These are phyloP conservation scores for Scolopax mira DNA, from an alignment of 2,113 vertebrate genomes.

Conservation along the genomic window DNA sequence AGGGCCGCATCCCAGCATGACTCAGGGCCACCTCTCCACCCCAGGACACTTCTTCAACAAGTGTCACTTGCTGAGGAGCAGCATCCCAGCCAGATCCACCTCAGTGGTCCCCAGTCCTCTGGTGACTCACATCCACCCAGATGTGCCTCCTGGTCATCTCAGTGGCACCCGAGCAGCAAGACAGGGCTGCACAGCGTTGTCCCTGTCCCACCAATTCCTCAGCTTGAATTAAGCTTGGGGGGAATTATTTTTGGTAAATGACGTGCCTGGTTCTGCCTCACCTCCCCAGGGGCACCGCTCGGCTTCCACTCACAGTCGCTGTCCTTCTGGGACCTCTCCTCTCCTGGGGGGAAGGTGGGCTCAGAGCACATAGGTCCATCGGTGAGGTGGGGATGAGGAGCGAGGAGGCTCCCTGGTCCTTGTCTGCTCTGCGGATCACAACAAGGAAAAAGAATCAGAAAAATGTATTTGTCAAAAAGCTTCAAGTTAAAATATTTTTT, in stretches of 20 bases:
- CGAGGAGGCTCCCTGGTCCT: background rate
- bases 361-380: background rate
- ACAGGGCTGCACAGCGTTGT: background rate
- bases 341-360: background rate
- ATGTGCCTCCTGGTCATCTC: rapidly evolving
- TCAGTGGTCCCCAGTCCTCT: background rate
- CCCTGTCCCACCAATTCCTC: background rate
- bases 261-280: background rate
- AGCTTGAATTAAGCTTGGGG: background rate
- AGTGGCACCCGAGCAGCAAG: background rate
- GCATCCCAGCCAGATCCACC: background rate
- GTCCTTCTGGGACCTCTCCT: background rate
- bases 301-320: background rate
- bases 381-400: background rate
- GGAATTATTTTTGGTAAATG: background rate
- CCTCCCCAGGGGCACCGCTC: background rate
- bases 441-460: background rate
- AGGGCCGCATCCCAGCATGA: rapidly evolving
- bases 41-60: rapidly evolving
- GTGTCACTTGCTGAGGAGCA: background rate
- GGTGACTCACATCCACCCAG: no score
- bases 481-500: background rate
- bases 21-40: background rate
- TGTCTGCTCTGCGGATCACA: background rate
- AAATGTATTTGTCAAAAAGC: background rate